Evolutionary conservation across 2,113 vertebrate genomes (phyloP).

Genomic region (Labeo catla): DNA sequence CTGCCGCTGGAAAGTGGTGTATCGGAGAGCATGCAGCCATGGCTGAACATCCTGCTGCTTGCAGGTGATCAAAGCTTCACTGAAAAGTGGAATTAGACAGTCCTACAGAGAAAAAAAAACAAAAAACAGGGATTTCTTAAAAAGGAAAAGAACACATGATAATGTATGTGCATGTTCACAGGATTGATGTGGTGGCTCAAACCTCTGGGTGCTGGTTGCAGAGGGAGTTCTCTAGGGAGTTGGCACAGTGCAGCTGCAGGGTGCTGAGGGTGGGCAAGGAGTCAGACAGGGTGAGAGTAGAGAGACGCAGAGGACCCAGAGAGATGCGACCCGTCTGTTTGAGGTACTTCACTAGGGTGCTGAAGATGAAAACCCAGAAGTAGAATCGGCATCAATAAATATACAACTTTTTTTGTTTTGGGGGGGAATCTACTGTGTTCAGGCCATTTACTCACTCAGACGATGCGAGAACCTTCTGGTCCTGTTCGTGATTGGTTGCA

Average conservation of each 20-base stretch:
- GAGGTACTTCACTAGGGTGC: constrained; percentile 88
- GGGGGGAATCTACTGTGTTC: not conserved
- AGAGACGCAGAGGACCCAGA: constrained; percentile 89
- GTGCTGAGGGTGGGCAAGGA: constrained; percentile 87
- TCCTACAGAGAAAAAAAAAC: constrained; percentile 77
- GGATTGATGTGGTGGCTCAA: not conserved
- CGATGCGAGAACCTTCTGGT: constrained; percentile 82
- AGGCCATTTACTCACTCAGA: constrained; percentile 83
- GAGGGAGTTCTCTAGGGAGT: constrained; percentile 88
- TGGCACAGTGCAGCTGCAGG: constrained; percentile 90
- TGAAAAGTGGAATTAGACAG: constrained; percentile 90
- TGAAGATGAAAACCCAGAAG: constrained; percentile 54
- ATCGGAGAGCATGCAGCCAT: constrained; percentile 92
- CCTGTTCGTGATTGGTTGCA: constrained; percentile 82
- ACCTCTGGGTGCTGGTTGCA: constrained; percentile 88
- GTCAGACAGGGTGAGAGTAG: constrained; percentile 87
- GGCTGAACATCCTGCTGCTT: constrained; percentile 96
- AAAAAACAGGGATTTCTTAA: not conserved
- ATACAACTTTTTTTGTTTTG: not conserved
- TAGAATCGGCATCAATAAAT: not conserved
- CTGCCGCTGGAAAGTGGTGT: constrained; percentile 89
- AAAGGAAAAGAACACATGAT: not conserved
- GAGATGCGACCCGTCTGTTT: constrained; percentile 93
- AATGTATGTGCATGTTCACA: not conserved
- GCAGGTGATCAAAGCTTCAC: constrained; percentile 89